Conservation (phyloP, 2,797 vertebrate species). For the Stomatorhinus walkeri region DNA sequence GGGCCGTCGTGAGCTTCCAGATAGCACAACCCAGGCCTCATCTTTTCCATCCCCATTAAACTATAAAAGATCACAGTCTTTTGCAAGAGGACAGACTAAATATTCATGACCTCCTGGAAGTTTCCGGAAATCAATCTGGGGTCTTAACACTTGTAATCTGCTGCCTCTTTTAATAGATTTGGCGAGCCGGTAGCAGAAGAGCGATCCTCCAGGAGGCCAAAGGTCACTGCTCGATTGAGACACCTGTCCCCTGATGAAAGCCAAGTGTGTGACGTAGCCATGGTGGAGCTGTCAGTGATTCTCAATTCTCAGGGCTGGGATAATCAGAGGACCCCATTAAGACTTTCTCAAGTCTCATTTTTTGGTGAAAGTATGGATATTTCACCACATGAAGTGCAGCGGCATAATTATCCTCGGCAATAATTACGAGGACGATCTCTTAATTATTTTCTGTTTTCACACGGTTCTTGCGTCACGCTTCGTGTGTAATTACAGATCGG, state of each 20-base stretch:
- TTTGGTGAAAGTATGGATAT: background rate
- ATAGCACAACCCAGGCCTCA: background rate
- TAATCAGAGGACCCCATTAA: background rate
- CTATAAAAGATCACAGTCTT: background rate
- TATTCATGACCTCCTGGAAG: constrained; percentile 20
- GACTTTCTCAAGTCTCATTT: background rate
- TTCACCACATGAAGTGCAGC: background rate
- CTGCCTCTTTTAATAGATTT: constrained; percentile 30
- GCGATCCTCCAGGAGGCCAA: constrained; percentile 11
- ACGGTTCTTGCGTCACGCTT: background rate
- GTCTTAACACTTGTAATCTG: constrained; percentile 31
- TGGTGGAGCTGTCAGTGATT: background rate
- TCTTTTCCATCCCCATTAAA: background rate
- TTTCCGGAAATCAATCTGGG: constrained; percentile 30
- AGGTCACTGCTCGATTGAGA: constrained; percentile 7
- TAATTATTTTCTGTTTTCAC: background rate
- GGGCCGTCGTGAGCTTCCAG: background rate
- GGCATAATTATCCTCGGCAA: background rate
- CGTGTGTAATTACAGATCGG: background rate
- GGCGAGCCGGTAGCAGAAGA: constrained; percentile 17
- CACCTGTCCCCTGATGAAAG: background rate
- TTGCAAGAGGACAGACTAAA: background rate
- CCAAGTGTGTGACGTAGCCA: background rate
- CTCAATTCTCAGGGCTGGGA: background rate
- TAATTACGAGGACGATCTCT: background rate